Conservation (phyloP, 2,797 vertebrate species). For the Aplochiton taeniatus region DNA sequence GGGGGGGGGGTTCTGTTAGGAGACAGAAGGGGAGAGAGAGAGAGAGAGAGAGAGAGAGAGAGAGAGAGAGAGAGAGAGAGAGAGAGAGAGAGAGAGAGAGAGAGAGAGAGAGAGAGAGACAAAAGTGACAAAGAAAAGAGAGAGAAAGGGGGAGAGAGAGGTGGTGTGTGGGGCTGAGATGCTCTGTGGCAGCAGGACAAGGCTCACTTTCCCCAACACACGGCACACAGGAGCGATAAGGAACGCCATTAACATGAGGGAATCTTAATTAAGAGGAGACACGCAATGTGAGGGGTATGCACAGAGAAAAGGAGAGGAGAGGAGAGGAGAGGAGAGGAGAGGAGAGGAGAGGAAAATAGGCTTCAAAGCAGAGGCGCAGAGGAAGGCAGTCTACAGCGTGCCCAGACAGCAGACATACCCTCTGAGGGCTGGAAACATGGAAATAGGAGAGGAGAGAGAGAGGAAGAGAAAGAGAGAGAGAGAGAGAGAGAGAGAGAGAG, state of each 20-base stretch:
- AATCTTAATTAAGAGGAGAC: conserved; percentile 73
- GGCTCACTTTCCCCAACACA: conserved; percentile 63
- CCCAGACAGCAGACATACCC: no score
- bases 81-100: neutral
- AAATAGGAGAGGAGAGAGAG: conserved; percentile 24
- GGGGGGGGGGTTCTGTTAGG: neutral
- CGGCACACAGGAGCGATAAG: conserved; percentile 66
- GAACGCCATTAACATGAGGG: conserved; percentile 74
- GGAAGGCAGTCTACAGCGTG: neutral
- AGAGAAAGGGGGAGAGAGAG: conserved; percentile 22
- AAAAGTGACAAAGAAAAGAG: conserved; percentile 26
- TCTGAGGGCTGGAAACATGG: conserved; percentile 25
- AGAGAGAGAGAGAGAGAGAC: neutral
- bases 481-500: conserved; percentile 5
- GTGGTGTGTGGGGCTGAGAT: conserved; percentile 29
- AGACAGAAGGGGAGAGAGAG: neutral
- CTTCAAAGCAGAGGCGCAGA: neutral
- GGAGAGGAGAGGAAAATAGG: neutral
- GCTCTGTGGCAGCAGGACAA: conserved; percentile 52
- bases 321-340: neutral
- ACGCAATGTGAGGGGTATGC: neutral
- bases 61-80: conserved; percentile 35
- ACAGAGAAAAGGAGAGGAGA: conserved; percentile 48
- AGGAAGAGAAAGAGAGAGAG: conserved; percentile 3
- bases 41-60: neutral